phyloP scores from a whole-genome alignment of 2,797 vertebrate genomes.

The Sebastes trivittatus region DNA sequence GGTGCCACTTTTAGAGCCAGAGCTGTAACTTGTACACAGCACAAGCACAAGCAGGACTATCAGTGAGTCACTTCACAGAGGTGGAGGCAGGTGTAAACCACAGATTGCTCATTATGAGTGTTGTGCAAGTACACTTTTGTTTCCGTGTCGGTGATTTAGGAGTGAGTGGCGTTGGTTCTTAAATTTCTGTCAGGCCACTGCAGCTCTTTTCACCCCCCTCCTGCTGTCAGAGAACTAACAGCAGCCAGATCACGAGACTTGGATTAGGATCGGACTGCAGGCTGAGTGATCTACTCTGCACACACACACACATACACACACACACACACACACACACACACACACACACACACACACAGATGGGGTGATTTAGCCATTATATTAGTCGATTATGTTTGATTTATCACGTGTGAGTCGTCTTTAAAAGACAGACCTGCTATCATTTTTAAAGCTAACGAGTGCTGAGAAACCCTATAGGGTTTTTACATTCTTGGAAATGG shows the following conservation, averaged over 20 bases:
- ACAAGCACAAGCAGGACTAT: not conserved
- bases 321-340: not conserved
- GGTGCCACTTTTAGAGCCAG: not conserved
- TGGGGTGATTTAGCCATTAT: constrained; percentile 17
- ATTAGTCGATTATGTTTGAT: constrained; percentile 28
- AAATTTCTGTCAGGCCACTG: constrained; percentile 36
- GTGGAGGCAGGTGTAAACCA: constrained; percentile 57
- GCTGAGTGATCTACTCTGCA: constrained; percentile 4
- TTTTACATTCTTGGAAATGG: constrained; percentile 4
- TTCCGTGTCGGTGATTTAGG: not conserved
- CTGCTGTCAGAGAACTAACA: constrained; percentile 39
- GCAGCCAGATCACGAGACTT: constrained; percentile 72
- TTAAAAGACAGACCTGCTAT: constrained; percentile 11
- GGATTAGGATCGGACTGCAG: constrained; percentile 66
- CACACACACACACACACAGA: not conserved
- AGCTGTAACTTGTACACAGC: not conserved
- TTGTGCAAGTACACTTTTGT: not conserved
- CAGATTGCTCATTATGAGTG: constrained; percentile 15
- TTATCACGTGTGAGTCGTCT: not conserved
- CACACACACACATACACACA: not conserved
- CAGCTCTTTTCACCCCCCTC: constrained; percentile 2
- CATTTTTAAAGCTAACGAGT: constrained; percentile 12
- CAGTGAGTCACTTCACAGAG: constrained; percentile 27
- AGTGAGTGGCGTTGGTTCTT: not conserved
- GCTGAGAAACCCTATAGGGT: not conserved